Percentiles rank a stretch among this genome's conserved stretches.
These are phyloP conservation scores for Apodemia zela DNA, from an alignment of 2,888 invertebrate genomes.

Conservation along the genomic window DNA sequence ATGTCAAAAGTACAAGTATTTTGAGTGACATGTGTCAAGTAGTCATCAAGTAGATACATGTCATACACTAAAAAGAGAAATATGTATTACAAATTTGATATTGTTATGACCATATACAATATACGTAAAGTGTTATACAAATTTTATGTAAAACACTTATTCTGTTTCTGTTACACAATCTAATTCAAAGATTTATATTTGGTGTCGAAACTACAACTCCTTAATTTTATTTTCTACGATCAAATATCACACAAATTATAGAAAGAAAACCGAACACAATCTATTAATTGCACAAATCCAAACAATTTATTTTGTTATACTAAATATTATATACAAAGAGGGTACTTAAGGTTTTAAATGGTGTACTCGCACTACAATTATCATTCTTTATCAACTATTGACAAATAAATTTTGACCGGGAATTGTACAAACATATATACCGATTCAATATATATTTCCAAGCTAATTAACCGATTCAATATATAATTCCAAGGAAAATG, in stretches of 20 bases:
- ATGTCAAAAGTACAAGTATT: neutral
- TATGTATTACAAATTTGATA: conserved; percentile 4
- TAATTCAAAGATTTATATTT: conserved; percentile 8
- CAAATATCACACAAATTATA: conserved; percentile 18
- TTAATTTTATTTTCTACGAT: conserved; percentile 15
- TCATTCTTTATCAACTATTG: neutral
- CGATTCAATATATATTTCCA: no score
- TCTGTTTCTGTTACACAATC: conserved; percentile 5
- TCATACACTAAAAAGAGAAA: neutral
- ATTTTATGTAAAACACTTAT: neutral
- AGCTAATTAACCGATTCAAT: no score
- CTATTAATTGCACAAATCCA: conserved; percentile 69
- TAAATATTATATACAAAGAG: conserved; percentile 26
- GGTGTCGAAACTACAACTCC: conserved; percentile 18
- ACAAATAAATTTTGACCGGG: neutral
- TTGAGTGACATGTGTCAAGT: neutral
- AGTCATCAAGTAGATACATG: neutral
- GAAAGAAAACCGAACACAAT: conserved; percentile 29
- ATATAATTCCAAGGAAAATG: no score
- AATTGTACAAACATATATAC: no score
- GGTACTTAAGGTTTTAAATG: conserved; percentile 26
- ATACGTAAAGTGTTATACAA: conserved; percentile 1
- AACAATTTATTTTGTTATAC: conserved; percentile 33
- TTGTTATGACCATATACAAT: conserved; percentile 1
- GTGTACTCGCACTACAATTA: neutral